Conservation (phyloP, 2,113 vertebrate species). For the Toxotes jaculatrix region DNA sequence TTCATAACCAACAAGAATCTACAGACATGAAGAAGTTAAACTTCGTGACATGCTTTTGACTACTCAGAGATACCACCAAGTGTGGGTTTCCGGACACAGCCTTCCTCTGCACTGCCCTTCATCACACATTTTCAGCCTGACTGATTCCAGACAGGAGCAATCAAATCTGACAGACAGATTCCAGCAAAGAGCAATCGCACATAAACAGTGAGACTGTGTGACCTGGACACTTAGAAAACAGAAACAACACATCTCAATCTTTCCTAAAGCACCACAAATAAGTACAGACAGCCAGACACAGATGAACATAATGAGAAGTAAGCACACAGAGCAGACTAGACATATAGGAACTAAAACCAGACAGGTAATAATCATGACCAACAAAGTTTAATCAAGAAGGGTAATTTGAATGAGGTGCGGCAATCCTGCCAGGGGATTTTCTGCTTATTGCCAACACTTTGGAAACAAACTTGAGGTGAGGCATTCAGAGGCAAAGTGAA, state of each 20-base stretch:
- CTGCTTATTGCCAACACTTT: constrained; percentile 19
- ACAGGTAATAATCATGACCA: constrained; percentile 54
- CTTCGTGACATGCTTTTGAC: neutral
- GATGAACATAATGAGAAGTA: constrained; percentile 44
- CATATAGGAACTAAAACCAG: constrained; percentile 52
- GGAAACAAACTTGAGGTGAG: constrained; percentile 24
- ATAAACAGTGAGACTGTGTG: constrained; percentile 28
- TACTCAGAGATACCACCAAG: neutral
- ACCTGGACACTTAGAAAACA: constrained; percentile 38
- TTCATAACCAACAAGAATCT: constrained; percentile 5
- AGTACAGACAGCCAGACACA: constrained; percentile 43
- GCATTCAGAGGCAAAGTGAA: neutral
- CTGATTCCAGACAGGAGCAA: constrained; percentile 38
- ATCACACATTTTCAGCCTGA: constrained; percentile 5
- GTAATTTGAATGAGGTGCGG: constrained; percentile 42
- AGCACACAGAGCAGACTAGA: constrained; percentile 49
- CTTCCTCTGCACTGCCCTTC: constrained; percentile 6
- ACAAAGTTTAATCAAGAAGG: constrained; percentile 37
- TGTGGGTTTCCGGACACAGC: neutral
- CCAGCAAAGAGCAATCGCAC: constrained; percentile 34
- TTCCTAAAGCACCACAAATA: constrained; percentile 47
- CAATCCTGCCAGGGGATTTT: constrained; percentile 37
- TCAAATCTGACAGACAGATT: constrained; percentile 38
- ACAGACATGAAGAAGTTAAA: constrained; percentile 11
- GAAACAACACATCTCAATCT: constrained; percentile 46